phyloP scores from a whole-genome alignment of 2,113 vertebrate species.

The Cariama cristata region DNA sequence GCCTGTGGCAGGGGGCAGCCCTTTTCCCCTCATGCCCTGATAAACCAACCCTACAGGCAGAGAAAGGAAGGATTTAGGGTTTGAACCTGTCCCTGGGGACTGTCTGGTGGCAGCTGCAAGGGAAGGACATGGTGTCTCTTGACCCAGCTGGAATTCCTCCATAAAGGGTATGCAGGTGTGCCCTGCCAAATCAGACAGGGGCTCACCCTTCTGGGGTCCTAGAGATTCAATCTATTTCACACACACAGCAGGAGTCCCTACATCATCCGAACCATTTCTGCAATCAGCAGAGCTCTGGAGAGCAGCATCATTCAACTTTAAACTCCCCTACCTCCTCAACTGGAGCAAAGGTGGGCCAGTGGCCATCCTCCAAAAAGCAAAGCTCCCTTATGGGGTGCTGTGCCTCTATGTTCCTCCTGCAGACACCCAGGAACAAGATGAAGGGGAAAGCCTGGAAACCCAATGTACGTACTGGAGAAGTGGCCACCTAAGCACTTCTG shows the following conservation, averaged over 20 bases:
- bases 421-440: neutral
- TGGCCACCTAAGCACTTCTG: rapidly evolving
- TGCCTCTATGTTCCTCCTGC: rapidly evolving
- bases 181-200: neutral
- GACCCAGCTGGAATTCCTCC: neutral
- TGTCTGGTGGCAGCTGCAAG: neutral
- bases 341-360: neutral
- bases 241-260: neutral
- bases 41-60: neutral
- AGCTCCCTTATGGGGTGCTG: neutral
- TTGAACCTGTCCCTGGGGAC: neutral
- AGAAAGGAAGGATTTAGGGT: neutral
- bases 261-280: rapidly evolving
- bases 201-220: neutral
- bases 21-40: neutral
- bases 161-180: neutral
- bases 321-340: neutral
- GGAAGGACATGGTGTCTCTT: neutral
- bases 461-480: neutral
- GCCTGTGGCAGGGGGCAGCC: neutral
- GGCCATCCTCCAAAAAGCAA: neutral
- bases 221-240: neutral
- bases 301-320: neutral
- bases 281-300: neutral
- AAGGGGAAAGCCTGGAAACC: neutral